Conservation (phyloP, 2,113 vertebrate genomes). For the Rhinoptilus africanus region DNA sequence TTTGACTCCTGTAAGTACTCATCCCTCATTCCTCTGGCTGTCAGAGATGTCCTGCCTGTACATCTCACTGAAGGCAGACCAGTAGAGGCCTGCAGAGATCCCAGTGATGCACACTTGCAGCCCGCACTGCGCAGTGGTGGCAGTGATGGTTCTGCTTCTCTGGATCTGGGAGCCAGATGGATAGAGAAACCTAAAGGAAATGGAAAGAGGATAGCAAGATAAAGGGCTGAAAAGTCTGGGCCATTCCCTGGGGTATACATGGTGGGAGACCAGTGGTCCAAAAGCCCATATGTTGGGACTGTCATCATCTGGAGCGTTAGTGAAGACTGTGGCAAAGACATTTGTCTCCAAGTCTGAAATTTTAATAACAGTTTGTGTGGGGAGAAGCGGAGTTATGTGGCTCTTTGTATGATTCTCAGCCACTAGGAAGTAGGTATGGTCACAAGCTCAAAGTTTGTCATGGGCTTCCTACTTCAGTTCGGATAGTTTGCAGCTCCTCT, state of each 20-base stretch:
- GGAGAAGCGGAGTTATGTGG: background rate
- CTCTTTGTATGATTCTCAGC: background rate
- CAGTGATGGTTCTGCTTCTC: background rate
- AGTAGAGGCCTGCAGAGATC: background rate
- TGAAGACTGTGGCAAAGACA: background rate
- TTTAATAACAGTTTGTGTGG: background rate
- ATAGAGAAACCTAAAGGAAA: background rate
- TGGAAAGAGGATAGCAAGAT: background rate
- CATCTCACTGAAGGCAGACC: background rate
- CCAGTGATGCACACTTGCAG: background rate
- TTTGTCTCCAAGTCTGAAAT: background rate
- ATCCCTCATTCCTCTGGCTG: background rate
- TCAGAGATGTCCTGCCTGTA: background rate
- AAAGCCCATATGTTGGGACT: background rate
- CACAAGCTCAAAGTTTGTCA: background rate
- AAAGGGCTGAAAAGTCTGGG: background rate
- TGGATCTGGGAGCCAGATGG: background rate
- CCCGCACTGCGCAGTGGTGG: background rate
- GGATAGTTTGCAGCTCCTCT: background rate
- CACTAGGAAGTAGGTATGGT: background rate
- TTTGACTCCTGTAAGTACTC: background rate
- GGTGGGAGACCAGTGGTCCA: background rate
- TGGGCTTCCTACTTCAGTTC: background rate
- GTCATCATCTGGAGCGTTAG: background rate
- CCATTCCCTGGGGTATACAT: background rate